Base-by-base conservation (phyloP, 2,888 invertebrate species). In the Drosophila greeni region DNA sequence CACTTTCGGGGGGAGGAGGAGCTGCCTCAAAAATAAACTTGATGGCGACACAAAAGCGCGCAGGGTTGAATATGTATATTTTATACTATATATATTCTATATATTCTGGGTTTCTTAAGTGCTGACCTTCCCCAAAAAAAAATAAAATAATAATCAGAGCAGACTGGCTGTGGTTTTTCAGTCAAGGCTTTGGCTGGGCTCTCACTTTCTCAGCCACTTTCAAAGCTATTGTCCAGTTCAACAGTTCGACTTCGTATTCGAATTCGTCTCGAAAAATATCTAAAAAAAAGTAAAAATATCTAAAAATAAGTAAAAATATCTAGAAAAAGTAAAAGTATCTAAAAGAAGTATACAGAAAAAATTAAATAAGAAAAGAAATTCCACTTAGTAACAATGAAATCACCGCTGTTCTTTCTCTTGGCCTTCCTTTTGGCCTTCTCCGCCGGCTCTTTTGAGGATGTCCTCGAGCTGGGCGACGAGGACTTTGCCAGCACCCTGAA, bases 381-480 rank as follows among this genome's bases (percentile, higher is more conserved):
- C 37, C 39, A 65, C 33, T 33, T 43, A 67, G 49, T 45, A 59
- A 16, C 34, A 76, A 85, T 84, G 86, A 8, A 23, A 5, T 68
- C 66, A 6, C 59, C 76, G 55, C 40, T 71, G 52, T 43, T 80
- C 45, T 36, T 77, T 53, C 51, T 80, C 57, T 60, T 83, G 51
- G 67, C 59, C 42, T 61, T 58, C 26, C 3, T n/a, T n/a, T 57
- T 75, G 31, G 77, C 83, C 29, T 26, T 64, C 11, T 74, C 61
- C 23, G 56, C 61, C 67, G 85, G 78, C 42, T 80, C 83, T n/a
- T 94, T 94, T 87, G 92, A 93, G 86, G 94, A 95, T 90, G 95
- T 96, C 49, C 86, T 95, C 67, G 95, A 95, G 23, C 90, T 95
- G 70, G 91, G 91, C 53, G 96, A 97, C 89, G 91, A 91, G 18